These are phyloP conservation scores for Achatina immaculata DNA, from an alignment of 1,140 invertebrate genomes.

Conservation along the genomic window DNA sequence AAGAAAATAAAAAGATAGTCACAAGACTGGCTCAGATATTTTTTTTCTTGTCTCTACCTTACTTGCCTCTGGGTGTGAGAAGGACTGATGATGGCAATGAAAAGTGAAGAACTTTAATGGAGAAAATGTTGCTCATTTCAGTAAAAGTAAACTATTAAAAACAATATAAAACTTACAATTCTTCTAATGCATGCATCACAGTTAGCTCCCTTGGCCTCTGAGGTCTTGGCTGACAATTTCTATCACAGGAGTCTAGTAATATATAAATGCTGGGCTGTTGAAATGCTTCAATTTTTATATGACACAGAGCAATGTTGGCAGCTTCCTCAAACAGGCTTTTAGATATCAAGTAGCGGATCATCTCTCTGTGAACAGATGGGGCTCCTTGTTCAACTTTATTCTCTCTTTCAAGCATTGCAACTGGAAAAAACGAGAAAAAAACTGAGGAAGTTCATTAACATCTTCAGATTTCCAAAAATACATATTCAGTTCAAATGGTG, in stretches of 20 bases:
- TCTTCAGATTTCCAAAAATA: too few relatives aligned
- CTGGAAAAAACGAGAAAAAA: slow-evolving; percentile 26
- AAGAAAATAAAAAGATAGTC: too few relatives aligned
- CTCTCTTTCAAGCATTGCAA: slow-evolving; percentile 28
- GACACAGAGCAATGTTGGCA: slow-evolving; percentile 25
- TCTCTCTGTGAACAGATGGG: slow-evolving; percentile 31
- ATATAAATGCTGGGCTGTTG: slow-evolving; percentile 8
- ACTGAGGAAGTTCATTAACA: too few relatives aligned
- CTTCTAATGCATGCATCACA: slow-evolving; percentile 31
- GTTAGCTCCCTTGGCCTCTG: slow-evolving; percentile 9
- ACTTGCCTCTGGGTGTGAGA: too few relatives aligned
- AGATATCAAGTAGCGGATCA: slow-evolving; percentile 38
- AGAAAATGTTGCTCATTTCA: not conserved
- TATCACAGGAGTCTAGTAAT: slow-evolving; percentile 31
- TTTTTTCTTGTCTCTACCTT: too few relatives aligned
- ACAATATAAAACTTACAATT: slow-evolving; percentile 30
- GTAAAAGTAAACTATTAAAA: not conserved
- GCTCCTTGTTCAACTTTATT: slow-evolving; percentile 34
- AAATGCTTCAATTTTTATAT: not conserved
- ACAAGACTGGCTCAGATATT: too few relatives aligned
- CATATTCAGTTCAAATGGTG: too few relatives aligned
- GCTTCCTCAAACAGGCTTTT: slow-evolving; percentile 24
- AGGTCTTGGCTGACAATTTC: slow-evolving; percentile 4
- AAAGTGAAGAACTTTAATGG: too few relatives aligned
- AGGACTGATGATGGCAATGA: too few relatives aligned